These are phyloP conservation scores for Lasioglossum figueresi DNA, from an alignment of 2,888 invertebrate species.

Conservation along the genomic window DNA sequence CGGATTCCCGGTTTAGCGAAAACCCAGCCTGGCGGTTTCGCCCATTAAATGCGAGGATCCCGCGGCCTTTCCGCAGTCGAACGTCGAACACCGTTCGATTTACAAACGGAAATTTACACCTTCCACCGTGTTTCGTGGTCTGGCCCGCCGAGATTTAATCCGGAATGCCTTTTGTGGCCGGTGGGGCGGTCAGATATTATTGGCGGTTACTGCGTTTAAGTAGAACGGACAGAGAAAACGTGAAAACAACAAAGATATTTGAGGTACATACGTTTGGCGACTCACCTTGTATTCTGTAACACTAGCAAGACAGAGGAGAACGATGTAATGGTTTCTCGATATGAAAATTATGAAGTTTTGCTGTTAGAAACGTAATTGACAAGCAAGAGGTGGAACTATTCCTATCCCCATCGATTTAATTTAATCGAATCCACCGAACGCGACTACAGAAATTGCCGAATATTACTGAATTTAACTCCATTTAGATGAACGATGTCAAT, in stretches of 20 bases:
- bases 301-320: neutral
- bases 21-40: slow-evolving; percentile 33
- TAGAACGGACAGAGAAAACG: neutral
- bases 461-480: neutral
- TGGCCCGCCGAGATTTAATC: slow-evolving; percentile 42
- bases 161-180: slow-evolving; percentile 31
- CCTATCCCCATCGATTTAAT: neutral
- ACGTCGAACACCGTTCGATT: slow-evolving; percentile 43
- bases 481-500: neutral
- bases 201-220: slow-evolving; percentile 27
- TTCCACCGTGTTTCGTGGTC: slow-evolving; percentile 10
- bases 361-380: neutral
- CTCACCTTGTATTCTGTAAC: neutral
- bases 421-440: neutral
- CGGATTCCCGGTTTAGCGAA: slow-evolving; percentile 38
- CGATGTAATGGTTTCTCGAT: neutral
- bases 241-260: no score
- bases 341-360: neutral
- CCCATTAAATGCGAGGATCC: slow-evolving; percentile 56
- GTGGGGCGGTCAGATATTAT: slow-evolving; percentile 28
- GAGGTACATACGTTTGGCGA: no score
- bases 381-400: neutral
- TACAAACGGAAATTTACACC: slow-evolving; percentile 58
- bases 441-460: neutral
- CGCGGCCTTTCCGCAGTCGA: slow-evolving; percentile 43